A percentile compares a stretch with the other conserved stretches of the same genome.
These are phyloP conservation scores for Tipula lateralis DNA, from an alignment of 2,888 invertebrate species.

Conservation along the genomic window DNA sequence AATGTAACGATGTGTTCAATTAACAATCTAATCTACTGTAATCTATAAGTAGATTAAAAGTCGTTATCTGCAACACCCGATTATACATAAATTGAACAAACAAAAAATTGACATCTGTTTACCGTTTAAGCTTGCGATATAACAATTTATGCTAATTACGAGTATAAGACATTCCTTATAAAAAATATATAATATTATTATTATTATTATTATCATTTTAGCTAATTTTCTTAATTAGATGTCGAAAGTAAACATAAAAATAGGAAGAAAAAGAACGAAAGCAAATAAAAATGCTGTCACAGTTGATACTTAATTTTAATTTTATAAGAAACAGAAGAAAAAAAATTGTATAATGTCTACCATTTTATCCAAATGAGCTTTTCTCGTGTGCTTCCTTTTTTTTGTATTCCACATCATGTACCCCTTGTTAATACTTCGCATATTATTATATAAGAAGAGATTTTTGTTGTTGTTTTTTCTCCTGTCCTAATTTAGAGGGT, in stretches of 20 bases:
- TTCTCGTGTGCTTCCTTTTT: not conserved
- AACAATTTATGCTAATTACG: slow-evolving; percentile 24
- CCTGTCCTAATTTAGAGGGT: not conserved
- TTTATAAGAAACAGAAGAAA: not conserved
- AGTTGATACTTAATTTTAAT: slow-evolving; percentile 11
- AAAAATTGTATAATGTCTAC: not conserved
- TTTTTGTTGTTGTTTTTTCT: not conserved
- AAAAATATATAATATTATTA: not conserved
- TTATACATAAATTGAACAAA: not conserved
- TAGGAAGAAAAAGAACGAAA: not conserved
- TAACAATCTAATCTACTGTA: too few relatives aligned
- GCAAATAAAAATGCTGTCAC: not conserved
- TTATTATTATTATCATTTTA: not conserved
- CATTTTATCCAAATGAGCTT: slow-evolving; percentile 11
- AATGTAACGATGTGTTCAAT: too few relatives aligned
- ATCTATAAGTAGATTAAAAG: not conserved
- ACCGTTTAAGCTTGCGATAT: not conserved
- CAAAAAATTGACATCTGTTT: not conserved
- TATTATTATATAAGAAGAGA: not conserved
- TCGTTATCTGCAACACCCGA: not conserved
- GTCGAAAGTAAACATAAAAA: not conserved
- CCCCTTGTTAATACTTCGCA: not conserved
- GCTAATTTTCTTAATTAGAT: not conserved
- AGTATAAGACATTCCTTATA: not conserved
- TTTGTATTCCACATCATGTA: not conserved